Conservation (phyloP, 2,113 vertebrate genomes). For the Zeus faber region DNA sequence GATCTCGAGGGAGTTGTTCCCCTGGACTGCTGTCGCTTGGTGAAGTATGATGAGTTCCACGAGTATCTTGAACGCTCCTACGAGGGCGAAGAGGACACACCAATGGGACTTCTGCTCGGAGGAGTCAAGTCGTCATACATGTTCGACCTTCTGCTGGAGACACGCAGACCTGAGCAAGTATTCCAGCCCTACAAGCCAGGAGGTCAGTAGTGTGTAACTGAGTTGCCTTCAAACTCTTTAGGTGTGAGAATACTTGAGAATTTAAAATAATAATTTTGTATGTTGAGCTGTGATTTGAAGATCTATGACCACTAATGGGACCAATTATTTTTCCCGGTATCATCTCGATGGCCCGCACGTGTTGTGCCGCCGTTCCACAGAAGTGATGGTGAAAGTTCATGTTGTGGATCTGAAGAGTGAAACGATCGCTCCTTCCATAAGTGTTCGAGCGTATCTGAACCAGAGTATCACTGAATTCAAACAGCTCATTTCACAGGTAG, state of each 20-base stretch:
- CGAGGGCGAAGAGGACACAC: constrained; percentile 92
- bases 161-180: constrained; percentile 85
- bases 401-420: constrained; percentile 90
- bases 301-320: no score
- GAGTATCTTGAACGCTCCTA: constrained; percentile 97
- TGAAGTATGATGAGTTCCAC: constrained; percentile 98
- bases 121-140: constrained; percentile 98
- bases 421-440: constrained; percentile 86
- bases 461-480: constrained; percentile 95
- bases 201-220: constrained; percentile 73
- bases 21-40: constrained; percentile 91
- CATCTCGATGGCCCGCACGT: no score
- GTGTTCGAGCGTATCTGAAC: constrained; percentile 94
- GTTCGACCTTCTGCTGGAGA: constrained; percentile 96
- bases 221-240: not conserved
- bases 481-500: constrained; percentile 94
- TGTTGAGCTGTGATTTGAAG: no score
- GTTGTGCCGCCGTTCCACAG: constrained; percentile 67
- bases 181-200: constrained; percentile 98
- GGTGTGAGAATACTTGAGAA: no score
- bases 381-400: constrained; percentile 98
- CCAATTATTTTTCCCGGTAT: no score
- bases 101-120: constrained; percentile 92
- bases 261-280: no score
- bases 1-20: constrained; percentile 86